A percentile compares a stretch with the other conserved stretches of the same genome.
Evolutionary conservation across 2,888 invertebrate species (phyloP).

Genomic region (Drosophila acutilabella): DNA sequence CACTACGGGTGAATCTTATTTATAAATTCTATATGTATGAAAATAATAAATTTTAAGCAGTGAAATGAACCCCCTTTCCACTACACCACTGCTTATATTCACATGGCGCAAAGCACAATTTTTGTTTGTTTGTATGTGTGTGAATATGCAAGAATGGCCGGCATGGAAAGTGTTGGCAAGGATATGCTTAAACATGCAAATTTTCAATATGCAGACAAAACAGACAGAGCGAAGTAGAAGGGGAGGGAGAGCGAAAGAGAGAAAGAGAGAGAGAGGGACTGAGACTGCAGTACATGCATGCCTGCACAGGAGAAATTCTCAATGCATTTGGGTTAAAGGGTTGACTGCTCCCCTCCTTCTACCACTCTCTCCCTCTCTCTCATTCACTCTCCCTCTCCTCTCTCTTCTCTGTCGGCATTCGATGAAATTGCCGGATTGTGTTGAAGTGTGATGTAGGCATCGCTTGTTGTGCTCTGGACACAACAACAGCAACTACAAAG

Average conservation of each 20-base stretch:
- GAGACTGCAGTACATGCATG: constrained; percentile 52
- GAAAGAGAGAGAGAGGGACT: neutral
- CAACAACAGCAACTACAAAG: constrained; percentile 23
- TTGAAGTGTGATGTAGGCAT: constrained; percentile 84
- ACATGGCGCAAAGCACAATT: neutral
- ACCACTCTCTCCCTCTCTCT: neutral
- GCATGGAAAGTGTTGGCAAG: constrained; percentile 73
- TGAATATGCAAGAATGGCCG: constrained; percentile 52
- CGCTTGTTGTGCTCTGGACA: constrained; percentile 76
- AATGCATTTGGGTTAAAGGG: constrained; percentile 74
- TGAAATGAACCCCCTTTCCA: neutral
- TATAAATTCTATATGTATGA: too few species aligned
- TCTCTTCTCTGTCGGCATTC: constrained; percentile 60
- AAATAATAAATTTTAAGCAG: too few species aligned
- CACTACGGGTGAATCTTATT: too few species aligned
- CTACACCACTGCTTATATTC: constrained; percentile 28
- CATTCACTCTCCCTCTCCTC: neutral
- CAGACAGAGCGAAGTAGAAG: constrained; percentile 35
- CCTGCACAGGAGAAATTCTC: constrained; percentile 65
- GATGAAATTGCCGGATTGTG: constrained; percentile 84
- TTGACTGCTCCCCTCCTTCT: constrained; percentile 24
- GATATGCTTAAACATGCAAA: constrained; percentile 84
- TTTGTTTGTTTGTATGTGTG: constrained; percentile 1
- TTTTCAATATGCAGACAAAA: constrained; percentile 83
- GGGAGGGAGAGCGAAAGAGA: neutral